Evolutionary conservation across 2,797 vertebrate species (phyloP).

Genomic region (Sebastolobus alascanus): DNA sequence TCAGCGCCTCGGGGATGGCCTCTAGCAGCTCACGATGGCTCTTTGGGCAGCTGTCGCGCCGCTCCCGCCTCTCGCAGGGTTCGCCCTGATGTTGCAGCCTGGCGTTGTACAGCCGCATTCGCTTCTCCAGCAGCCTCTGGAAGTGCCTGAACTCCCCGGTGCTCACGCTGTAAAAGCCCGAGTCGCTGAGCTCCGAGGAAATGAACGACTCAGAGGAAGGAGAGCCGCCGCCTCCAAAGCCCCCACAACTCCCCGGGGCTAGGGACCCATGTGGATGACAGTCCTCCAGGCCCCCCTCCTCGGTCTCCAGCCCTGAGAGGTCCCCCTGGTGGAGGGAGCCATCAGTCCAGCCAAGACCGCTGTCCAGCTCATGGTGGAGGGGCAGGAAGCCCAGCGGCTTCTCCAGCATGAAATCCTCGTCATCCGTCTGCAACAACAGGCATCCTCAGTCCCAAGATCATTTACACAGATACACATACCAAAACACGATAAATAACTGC

Average conservation of each 20-base stretch:
- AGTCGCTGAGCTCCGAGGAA: slow-evolving; percentile 84
- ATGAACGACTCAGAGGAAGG: slow-evolving; percentile 84
- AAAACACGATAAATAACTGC: not conserved
- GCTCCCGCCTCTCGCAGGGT: slow-evolving; percentile 78
- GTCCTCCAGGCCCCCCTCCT: slow-evolving; percentile 84
- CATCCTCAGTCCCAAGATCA: not conserved
- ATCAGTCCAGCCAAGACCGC: slow-evolving; percentile 85
- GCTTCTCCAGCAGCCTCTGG: slow-evolving; percentile 86
- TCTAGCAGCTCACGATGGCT: slow-evolving; percentile 86
- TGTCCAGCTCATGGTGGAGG: slow-evolving; percentile 85
- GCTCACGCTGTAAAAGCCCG: slow-evolving; percentile 85
- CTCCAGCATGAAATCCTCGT: slow-evolving; percentile 81
- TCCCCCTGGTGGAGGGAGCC: slow-evolving; percentile 86
- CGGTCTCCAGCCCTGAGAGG: slow-evolving; percentile 84
- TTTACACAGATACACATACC: not conserved
- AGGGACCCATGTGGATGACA: slow-evolving; percentile 74
- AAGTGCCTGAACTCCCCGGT: slow-evolving; percentile 85
- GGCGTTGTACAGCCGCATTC: slow-evolving; percentile 84
- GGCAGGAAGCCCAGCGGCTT: slow-evolving; percentile 79
- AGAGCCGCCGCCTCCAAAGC: slow-evolving; percentile 73
- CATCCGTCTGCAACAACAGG: slow-evolving; percentile 79
- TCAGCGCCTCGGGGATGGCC: slow-evolving; percentile 85
- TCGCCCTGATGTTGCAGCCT: slow-evolving; percentile 83
- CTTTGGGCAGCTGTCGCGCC: slow-evolving; percentile 84
- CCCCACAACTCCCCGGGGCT: slow-evolving; percentile 62